phyloP scores from a whole-genome alignment of 1,140 invertebrate genomes.

The Megalopta genalis region DNA sequence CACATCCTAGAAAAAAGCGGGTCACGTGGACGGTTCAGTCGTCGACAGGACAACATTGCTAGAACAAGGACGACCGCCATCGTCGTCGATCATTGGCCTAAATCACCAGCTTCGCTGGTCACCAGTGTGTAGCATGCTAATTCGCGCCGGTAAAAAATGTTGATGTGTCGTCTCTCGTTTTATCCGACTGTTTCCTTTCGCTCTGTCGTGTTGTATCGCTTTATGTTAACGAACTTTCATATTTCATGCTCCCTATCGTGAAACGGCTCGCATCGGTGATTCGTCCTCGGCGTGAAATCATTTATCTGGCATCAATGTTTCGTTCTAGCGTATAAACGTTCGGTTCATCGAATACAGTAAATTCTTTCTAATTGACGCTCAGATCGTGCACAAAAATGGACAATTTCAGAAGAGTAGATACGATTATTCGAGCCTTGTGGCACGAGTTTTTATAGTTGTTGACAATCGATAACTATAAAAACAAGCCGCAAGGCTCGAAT shows the following conservation, averaged over 20 bases:
- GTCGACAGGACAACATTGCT: slow-evolving; percentile 56
- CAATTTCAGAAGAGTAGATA: too few relatives aligned
- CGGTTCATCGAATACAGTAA: background rate
- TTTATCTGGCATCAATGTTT: background rate
- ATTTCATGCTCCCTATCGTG: background rate
- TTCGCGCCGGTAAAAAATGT: slow-evolving; percentile 50
- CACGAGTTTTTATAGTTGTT: too few relatives aligned
- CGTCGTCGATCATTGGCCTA: slow-evolving; percentile 53
- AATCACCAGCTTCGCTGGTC: slow-evolving; percentile 48
- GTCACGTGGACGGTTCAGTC: slow-evolving; percentile 46
- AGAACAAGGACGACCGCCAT: slow-evolving; percentile 54
- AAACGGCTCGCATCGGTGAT: background rate
- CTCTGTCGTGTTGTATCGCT: background rate
- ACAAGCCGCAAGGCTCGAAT: too few relatives aligned
- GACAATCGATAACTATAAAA: too few relatives aligned
- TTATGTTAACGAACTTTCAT: slow-evolving; percentile 9
- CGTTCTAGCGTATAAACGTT: background rate
- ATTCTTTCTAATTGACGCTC: too few relatives aligned
- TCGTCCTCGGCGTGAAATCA: background rate
- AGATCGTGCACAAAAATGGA: too few relatives aligned
- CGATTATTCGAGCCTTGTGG: too few relatives aligned
- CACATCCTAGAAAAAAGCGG: slow-evolving; percentile 55
- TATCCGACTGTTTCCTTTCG: slow-evolving; percentile 1
- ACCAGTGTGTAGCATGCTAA: slow-evolving; percentile 50
- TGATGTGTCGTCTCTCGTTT: slow-evolving; percentile 37